These are phyloP conservation scores for Parus major DNA, from an alignment of 2,113 vertebrate species.

Conservation along the genomic window DNA sequence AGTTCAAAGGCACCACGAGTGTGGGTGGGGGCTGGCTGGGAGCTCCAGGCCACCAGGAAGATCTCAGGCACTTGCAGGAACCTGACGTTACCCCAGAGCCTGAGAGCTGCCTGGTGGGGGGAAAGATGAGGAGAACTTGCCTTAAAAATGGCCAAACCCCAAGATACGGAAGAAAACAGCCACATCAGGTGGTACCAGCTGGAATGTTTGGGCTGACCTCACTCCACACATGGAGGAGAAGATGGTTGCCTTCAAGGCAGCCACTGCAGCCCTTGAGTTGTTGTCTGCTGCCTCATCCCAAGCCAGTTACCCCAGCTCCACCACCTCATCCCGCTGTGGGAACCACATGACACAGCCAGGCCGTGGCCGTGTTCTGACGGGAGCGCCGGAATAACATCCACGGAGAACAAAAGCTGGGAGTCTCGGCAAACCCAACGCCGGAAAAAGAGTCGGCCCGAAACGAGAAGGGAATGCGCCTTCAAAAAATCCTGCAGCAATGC, in stretches of 20 bases:
- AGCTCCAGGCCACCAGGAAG: constrained; percentile 11
- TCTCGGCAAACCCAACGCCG: neutral
- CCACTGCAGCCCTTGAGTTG: neutral
- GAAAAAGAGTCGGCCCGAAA: neutral
- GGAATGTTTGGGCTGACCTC: neutral
- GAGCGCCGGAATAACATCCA: neutral
- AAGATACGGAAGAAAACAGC: neutral
- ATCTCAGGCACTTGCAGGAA: neutral
- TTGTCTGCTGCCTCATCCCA: neutral
- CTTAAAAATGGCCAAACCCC: neutral
- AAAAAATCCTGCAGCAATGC: neutral
- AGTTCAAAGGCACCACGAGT: constrained; percentile 27
- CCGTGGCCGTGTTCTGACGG: neutral
- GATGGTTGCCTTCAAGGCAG: neutral
- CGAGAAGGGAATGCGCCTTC: neutral
- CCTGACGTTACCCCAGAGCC: neutral
- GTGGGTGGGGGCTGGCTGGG: neutral
- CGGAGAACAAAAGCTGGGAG: neutral
- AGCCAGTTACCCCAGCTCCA: neutral
- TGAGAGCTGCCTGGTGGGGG: neutral
- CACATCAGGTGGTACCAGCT: neutral
- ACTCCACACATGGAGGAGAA: neutral
- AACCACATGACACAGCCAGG: neutral
- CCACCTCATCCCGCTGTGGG: neutral
- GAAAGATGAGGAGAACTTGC: neutral